Percentiles rank a stretch among this genome's conserved stretches.
Conservation (phyloP, 2,888 invertebrate species). For the Deladenus siricidicola region DNA sequence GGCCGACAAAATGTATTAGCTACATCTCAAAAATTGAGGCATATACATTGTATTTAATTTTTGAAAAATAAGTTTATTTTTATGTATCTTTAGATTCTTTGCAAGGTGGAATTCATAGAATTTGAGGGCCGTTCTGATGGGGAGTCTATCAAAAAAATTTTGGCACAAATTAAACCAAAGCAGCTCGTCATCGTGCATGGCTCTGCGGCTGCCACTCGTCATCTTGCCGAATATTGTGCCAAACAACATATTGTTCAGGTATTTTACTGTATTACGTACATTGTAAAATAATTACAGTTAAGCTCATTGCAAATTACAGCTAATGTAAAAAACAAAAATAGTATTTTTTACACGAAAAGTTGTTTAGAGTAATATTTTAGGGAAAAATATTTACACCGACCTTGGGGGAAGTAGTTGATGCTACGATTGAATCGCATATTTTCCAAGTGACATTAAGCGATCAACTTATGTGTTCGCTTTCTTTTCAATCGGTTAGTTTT, state of each 20-base stretch:
- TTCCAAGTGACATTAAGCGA: slow-evolving; percentile 68
- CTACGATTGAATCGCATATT: slow-evolving; percentile 93
- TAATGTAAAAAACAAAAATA: too few species aligned
- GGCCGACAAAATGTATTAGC: slow-evolving; percentile 52
- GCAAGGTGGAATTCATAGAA: slow-evolving; percentile 70
- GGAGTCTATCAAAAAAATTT: slow-evolving; percentile 65
- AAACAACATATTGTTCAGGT: slow-evolving; percentile 34
- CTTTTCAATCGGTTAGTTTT: slow-evolving; percentile 50
- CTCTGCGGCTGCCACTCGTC: slow-evolving; percentile 64
- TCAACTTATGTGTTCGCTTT: slow-evolving; percentile 63
- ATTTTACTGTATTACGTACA: too few species aligned
- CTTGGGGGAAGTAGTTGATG: slow-evolving; percentile 72
- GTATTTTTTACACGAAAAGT: too few species aligned
- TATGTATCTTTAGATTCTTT: slow-evolving; percentile 32
- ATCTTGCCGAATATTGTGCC: slow-evolving; percentile 60
- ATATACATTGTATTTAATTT: background rate
- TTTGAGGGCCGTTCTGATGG: slow-evolving; percentile 76
- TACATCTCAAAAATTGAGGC: slow-evolving; percentile 45
- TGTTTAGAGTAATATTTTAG: too few species aligned
- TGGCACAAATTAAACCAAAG: slow-evolving; percentile 67
- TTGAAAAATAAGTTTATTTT: slow-evolving; percentile 6
- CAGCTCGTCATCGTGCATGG: slow-evolving; percentile 74
- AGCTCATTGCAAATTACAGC: too few species aligned
- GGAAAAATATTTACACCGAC: slow-evolving; percentile 70
- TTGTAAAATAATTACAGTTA: too few species aligned